Conservation (phyloP, 2,113 vertebrate species). For the Megaceryle torquata region DNA sequence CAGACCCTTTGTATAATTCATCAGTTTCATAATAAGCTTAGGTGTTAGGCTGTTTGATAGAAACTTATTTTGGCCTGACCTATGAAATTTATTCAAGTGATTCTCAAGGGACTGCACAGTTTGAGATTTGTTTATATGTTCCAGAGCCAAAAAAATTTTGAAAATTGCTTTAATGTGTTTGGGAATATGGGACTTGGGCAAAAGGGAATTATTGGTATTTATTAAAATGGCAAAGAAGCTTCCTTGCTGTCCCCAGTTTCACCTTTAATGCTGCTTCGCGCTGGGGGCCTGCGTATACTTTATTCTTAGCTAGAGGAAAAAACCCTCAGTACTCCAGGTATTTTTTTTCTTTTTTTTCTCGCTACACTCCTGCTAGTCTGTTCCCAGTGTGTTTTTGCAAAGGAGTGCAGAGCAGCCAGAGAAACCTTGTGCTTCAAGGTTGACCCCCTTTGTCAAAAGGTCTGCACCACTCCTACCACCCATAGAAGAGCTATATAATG, state of each 20-base stretch:
- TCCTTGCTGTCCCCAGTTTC: conserved; percentile 58
- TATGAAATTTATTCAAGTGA: conserved; percentile 51
- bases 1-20: conserved; percentile 31
- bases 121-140: conserved; percentile 64
- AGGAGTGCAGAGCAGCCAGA: background rate
- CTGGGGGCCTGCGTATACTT: conserved; percentile 1
- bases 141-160: conserved; percentile 45
- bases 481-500: background rate
- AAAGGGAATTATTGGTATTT: conserved; percentile 72
- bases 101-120: conserved; percentile 52
- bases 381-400: background rate
- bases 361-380: background rate
- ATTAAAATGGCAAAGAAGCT: conserved; percentile 74
- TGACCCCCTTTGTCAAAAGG: background rate
- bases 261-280: conserved; percentile 24
- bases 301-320: background rate
- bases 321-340: background rate
- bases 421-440: background rate
- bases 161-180: conserved; percentile 74
- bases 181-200: conserved; percentile 57
- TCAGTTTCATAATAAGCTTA: conserved; percentile 69
- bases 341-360: background rate
- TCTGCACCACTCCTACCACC: background rate
- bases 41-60: conserved; percentile 77
- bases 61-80: conserved; percentile 72